Base-by-base conservation (phyloP, 2,113 vertebrate species). In the Myanophis thanlyinensis region DNA sequence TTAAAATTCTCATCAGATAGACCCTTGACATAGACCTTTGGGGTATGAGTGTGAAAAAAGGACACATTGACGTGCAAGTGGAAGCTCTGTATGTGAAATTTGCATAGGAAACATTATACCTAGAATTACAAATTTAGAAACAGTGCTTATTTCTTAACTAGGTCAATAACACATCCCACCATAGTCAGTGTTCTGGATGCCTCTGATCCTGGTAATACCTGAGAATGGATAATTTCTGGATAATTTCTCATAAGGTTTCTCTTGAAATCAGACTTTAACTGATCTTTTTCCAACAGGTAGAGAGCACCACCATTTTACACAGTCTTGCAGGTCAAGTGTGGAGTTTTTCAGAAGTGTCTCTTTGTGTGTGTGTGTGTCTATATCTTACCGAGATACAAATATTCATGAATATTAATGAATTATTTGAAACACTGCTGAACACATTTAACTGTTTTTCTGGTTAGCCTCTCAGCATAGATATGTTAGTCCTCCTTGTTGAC, bases 1-100 rank as follows among this genome's bases (percentile, higher is more conserved):
- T 89, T 95, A 90, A 89, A 90, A 87, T 91, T 89, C 67, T 47
- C 90, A 90, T 93, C 92, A 94, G 59, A 67, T 90, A 93, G 91
- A 92, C 89, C 25, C 48, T 46, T 93, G 90, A 93, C 89, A 85
- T 44, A 86, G 62, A 85, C 25, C 85, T 89, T 91, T 35, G 87
- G 47, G 49, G 54, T 30, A 15, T 49, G 44, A 84, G 52, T 62
- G 1, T 59, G 90, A 48, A 88, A 48, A 88, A 48, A 9, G 47
- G 9, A 46, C 73, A 80, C 18, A 80, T 18, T 40, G 73, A 44
- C 5, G 1, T 40, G 11, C 11, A 59, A 10, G 27, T 23, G 9
- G 30, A 54, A 91, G 49, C 18, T 51, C 25, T 22, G 54, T 2
- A 9, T 44, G 18, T 80, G 35, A 80, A 22, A 80, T 22, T 80